Evolutionary conservation across 2,113 vertebrate species (phyloP).

Genomic region (Prionailurus bengalensis): DNA sequence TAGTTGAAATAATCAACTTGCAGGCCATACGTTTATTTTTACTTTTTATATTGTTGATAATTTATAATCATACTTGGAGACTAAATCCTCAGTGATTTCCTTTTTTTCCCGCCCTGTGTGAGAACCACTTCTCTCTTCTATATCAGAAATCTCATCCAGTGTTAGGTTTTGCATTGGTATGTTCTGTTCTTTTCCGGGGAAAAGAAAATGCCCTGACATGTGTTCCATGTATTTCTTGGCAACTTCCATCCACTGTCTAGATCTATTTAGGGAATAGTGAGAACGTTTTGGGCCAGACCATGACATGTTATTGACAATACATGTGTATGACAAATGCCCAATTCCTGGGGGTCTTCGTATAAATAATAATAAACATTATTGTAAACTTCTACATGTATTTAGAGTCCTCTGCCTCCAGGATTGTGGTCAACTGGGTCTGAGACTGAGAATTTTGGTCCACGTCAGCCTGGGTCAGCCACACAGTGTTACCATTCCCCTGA

Average conservation of each 20-base stretch:
- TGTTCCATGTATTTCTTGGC: background rate
- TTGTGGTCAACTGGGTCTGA: fast-evolving
- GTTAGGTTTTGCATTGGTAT: background rate
- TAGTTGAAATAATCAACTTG: background rate
- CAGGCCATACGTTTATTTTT: background rate
- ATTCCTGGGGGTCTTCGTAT: background rate
- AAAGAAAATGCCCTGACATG: background rate
- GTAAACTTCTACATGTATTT: too few species aligned
- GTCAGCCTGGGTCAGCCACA: too few species aligned
- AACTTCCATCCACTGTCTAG: background rate
- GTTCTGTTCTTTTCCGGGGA: background rate
- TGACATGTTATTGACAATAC: too few species aligned
- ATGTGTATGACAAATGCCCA: background rate
- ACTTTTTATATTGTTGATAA: background rate
- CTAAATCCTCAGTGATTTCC: background rate
- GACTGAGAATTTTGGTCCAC: background rate
- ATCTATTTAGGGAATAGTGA: background rate
- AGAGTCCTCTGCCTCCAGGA: background rate
- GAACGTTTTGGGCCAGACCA: background rate
- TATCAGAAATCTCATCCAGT: background rate
- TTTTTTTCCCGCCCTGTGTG: background rate
- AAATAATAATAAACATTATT: background rate
- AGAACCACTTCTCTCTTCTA: background rate
- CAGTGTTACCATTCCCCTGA: background rate
- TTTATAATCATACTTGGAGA: slow-evolving; percentile 2